Evolutionary conservation across 2,113 vertebrate genomes (phyloP), one percentile per base, ranked within the genome.

Genomic region (Pterophyllum scalare): DNA sequence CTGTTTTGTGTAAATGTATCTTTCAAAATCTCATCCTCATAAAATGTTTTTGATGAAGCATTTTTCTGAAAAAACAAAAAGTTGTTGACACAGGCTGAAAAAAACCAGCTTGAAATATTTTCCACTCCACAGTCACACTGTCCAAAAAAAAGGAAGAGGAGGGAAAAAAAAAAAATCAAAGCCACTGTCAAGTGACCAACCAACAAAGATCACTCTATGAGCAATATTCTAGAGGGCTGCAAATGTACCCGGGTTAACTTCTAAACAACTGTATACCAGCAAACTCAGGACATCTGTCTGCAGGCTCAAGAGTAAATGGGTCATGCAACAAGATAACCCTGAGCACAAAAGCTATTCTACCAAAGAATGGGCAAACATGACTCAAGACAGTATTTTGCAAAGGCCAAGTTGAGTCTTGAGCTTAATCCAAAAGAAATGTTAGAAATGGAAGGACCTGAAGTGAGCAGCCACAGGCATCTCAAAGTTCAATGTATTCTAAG

Each of bases 381-480:
- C 19, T 20, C 19, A 28, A 67, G 26, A 49, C 26, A 24, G 2
- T 17, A n/a, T 0, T 65, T 6, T 65, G n/a, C 22, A 65, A 43
- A 67, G 64, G 64, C 64, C 38, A 46, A 46, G 64, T 46, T 0
- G 0, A 46, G 64, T 67, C 64, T 26, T 67, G 22, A 15, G 64
- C 43, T 67, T 67, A 67, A 67, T 46, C 38, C 64, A 67, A 67
- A 38, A 67, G 22, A 46, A 46, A 46, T 46, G 38, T 38, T 70
- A 33, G 31, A 33, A 33, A 9, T 70, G 64, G 40, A 70, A 49
- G 40, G 14, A 70, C 64, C 26, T 49, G 40, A 46, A 67, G 40
- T 22, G 24, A 67, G 22, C 40, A 67, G 11, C 64, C 22, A 67
- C 22, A 40, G 26, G 15, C 64, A 67, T 0, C 64, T 22, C 22